Evolutionary conservation across 2,797 vertebrate genomes (phyloP).

Genomic region (Thunnus albacares): DNA sequence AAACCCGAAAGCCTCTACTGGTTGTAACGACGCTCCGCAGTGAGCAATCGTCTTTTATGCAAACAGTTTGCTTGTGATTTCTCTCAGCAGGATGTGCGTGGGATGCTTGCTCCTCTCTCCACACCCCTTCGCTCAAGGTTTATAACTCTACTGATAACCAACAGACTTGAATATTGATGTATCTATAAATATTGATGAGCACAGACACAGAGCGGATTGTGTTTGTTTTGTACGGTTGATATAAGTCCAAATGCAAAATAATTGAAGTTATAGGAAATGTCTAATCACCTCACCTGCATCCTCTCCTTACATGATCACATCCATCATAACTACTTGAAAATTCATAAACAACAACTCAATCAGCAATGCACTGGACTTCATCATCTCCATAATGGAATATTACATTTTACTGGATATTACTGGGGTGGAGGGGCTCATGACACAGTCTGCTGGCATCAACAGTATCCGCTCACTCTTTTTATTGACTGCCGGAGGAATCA

Average conservation of each 20-base stretch:
- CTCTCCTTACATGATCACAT: slow-evolving; percentile 26
- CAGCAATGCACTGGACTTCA: slow-evolving; percentile 15
- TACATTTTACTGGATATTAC: slow-evolving; percentile 51
- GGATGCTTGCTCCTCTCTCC: slow-evolving; percentile 1
- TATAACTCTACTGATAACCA: slow-evolving; percentile 29
- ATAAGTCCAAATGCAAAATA: neutral
- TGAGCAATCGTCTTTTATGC: slow-evolving; percentile 8
- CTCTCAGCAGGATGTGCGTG: slow-evolving; percentile 14
- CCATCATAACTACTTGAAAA: slow-evolving; percentile 39
- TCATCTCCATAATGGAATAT: slow-evolving; percentile 49
- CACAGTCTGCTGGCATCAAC: slow-evolving; percentile 36
- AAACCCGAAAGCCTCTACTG: neutral
- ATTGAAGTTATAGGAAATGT: slow-evolving; percentile 1
- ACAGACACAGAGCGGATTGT: slow-evolving; percentile 18
- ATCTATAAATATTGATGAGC: slow-evolving; percentile 60
- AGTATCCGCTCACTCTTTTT: slow-evolving; percentile 8
- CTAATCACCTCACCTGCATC: slow-evolving; percentile 35
- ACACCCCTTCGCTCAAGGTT: slow-evolving; percentile 6
- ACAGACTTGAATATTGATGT: slow-evolving; percentile 51
- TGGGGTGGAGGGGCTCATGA: slow-evolving; percentile 15
- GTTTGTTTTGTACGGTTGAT: slow-evolving; percentile 16
- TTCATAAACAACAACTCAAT: slow-evolving; percentile 50
- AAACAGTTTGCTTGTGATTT: slow-evolving; percentile 16
- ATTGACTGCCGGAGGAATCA: slow-evolving; percentile 23
- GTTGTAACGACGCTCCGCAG: slow-evolving; percentile 7